Percentiles rank a stretch among this genome's conserved stretches.
Conservation (phyloP, 1,140 invertebrate genomes). For the Maniola jurtina region DNA sequence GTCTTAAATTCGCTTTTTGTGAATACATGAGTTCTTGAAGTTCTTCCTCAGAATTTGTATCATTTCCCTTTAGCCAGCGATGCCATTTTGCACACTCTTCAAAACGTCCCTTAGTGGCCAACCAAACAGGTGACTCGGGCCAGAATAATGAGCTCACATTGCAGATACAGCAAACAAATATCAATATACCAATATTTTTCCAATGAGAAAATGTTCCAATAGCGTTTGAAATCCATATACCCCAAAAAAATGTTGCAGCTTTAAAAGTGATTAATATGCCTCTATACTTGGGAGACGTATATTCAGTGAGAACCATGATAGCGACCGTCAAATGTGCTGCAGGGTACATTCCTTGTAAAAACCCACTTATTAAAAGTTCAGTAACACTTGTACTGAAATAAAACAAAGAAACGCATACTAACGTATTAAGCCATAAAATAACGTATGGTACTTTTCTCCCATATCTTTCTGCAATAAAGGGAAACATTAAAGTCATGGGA, state of each 20-base stretch:
- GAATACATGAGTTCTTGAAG: slow-evolving; percentile 8
- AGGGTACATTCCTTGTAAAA: slow-evolving; percentile 11
- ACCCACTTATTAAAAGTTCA: slow-evolving; percentile 38
- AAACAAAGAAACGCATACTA: slow-evolving; percentile 32
- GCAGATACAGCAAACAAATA: too few species aligned
- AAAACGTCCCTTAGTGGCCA: too few species aligned
- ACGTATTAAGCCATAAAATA: slow-evolving; percentile 26
- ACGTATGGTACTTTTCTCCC: slow-evolving; percentile 39
- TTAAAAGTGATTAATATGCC: slow-evolving; percentile 44
- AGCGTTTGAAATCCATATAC: too few species aligned
- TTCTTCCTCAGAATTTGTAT: slow-evolving; percentile 30
- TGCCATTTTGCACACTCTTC: slow-evolving; percentile 28
- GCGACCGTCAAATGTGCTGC: slow-evolving; percentile 26
- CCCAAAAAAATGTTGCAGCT: too few species aligned
- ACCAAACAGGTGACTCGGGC: too few species aligned
- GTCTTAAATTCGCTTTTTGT: neutral
- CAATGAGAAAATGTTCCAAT: too few species aligned
- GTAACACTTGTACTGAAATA: slow-evolving; percentile 33
- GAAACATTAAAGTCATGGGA: slow-evolving; percentile 34
- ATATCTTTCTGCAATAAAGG: slow-evolving; percentile 29
- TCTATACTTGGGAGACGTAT: slow-evolving; percentile 35
- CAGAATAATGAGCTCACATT: too few species aligned
- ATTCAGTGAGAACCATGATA: slow-evolving; percentile 42
- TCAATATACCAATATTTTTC: too few species aligned
- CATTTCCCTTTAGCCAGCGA: slow-evolving; percentile 32